Base-by-base conservation (phyloP, 2,113 vertebrate species). In the Globicephala melas region DNA sequence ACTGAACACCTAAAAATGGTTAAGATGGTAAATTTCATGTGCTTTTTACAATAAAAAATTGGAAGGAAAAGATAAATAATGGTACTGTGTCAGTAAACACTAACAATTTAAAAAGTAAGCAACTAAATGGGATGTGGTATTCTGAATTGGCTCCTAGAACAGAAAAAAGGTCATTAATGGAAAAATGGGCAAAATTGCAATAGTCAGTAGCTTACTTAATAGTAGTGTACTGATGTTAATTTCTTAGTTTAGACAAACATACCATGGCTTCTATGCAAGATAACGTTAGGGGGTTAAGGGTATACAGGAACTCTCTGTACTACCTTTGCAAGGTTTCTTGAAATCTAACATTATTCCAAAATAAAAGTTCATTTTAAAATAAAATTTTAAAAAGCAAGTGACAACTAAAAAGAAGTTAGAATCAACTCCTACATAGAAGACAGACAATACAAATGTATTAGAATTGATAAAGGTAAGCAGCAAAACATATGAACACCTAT, bases 361-460 rank as follows among this genome's bases (percentile, higher is more conserved):
- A 58, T 73, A 76, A 73, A 87, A 93, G 17, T 25, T 89, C 31
- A 68, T 20, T 93, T 95, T 67, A 23, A 95, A 95, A 38, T 82
- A 38, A 85, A 50, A 21, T 47, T 62, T 83, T 96, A 8, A 85
- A 90, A 73, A 73, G 47, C 71, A 80, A 86, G 8, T 53, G 5
- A 60, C 8, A 81, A 79, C 62, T 87, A 17, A 77, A 80, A 67
- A n/a, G 23, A n/a, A 71, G 65, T 83, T 70, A 33, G 17, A 89
- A 79, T 82, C 5, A 81, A 68, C 85, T 80, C 17, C 50, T 86
- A 26, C 4, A 31, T 1, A 80, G 41, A 20, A 36, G 74, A 71
- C 31, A 67, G 26, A 71, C 58, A 91, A 83, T 8, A 63, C 33
- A 70, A 41, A 55, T 26, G 58, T 18, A 83, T 60, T 41, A 73